phyloP scores from a whole-genome alignment of 2,888 invertebrate species.

The Chrysolina americana region DNA sequence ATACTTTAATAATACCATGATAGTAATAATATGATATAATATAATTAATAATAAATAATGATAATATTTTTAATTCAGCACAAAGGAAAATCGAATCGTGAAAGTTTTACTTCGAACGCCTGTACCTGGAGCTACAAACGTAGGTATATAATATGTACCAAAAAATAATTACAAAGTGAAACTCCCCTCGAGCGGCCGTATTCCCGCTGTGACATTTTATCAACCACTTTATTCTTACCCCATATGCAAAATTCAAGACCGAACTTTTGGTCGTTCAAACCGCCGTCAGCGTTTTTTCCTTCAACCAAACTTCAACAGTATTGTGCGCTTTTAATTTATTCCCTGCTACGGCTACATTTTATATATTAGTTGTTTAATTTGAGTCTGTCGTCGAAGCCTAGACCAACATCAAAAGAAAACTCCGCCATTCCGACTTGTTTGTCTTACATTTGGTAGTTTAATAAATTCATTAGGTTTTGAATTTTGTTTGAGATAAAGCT shows the following conservation, averaged over 20 bases:
- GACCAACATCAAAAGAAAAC: conserved; percentile 30
- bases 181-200: not conserved
- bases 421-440: conserved; percentile 28
- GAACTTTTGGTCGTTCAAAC: conserved; percentile 10
- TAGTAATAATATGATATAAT: too few species aligned
- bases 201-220: conserved; percentile 15
- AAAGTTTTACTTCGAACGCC: too few species aligned
- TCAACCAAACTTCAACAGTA: conserved; percentile 18
- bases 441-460: conserved; percentile 37
- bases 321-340: conserved; percentile 21
- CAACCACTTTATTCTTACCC: conserved; percentile 8
- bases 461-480: conserved; percentile 37
- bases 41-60: too few species aligned
- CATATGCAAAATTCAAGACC: conserved; percentile 27
- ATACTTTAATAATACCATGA: too few species aligned
- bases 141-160: not conserved
- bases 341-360: conserved; percentile 10
- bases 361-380: conserved; percentile 19
- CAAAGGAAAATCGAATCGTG: too few species aligned
- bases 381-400: conserved; percentile 30
- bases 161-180: conserved; percentile 6
- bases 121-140: not conserved
- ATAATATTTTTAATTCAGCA: too few species aligned
- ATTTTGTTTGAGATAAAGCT: conserved; percentile 28
- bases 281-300: conserved; percentile 23